Evolutionary conservation across 2,888 invertebrate genomes (phyloP).

Genomic region (Philaethria dido): DNA sequence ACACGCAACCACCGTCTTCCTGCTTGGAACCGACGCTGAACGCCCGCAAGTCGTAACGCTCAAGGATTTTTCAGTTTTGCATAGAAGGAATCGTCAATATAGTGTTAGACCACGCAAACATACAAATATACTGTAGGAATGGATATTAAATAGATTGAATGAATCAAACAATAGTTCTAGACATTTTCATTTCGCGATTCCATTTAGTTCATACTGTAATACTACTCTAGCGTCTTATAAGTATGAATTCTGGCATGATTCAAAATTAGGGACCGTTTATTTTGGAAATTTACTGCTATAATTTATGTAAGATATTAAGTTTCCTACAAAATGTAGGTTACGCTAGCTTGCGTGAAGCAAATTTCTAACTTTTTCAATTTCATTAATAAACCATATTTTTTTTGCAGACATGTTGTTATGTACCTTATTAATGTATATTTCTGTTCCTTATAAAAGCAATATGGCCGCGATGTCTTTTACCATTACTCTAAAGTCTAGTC

Average conservation of each 20-base stretch:
- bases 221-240: conserved; percentile 10
- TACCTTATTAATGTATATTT: not conserved
- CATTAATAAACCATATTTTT: conserved; percentile 14
- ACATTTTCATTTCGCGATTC: not conserved
- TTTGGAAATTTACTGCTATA: conserved; percentile 11
- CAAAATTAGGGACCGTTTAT: conserved; percentile 1
- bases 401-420: conserved; percentile 1
- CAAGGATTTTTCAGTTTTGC: conserved; percentile 64
- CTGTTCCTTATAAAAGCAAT: not conserved
- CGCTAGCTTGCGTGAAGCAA: conserved; percentile 11
- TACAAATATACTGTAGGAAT: not conserved
- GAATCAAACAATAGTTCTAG: conserved; percentile 9
- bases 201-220: conserved; percentile 2
- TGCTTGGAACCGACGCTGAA: conserved; percentile 55
- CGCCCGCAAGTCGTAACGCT: conserved; percentile 53
- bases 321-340: conserved; percentile 1
- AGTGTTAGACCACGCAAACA: conserved; percentile 45
- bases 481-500: not conserved
- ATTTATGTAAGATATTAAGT: conserved; percentile 14
- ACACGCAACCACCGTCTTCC: conserved; percentile 71
- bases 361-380: conserved; percentile 37
- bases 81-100: conserved; percentile 44
- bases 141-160: conserved; percentile 11
- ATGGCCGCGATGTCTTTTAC: not conserved
- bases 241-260: conserved; percentile 9